These are phyloP conservation scores for Pollenia amentaria DNA, from an alignment of 2,888 invertebrate genomes.

Conservation along the genomic window DNA sequence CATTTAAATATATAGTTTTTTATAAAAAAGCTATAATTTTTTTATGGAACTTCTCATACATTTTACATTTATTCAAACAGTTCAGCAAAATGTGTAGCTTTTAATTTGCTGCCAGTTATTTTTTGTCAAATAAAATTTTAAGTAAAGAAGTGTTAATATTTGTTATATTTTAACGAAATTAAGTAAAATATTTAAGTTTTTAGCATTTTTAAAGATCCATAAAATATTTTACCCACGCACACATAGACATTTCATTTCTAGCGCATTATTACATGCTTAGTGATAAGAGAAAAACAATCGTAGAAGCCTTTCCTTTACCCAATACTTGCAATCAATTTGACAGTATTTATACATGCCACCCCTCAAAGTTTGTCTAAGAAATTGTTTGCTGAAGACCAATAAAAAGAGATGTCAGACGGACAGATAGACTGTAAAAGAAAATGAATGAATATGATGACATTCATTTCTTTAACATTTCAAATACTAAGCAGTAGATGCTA, in stretches of 20 bases:
- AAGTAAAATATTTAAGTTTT: neutral
- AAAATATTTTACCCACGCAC: neutral
- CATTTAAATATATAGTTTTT: too few relatives aligned
- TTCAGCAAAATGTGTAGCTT: too few relatives aligned
- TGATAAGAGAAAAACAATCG: slow-evolving; percentile 19
- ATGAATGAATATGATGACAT: slow-evolving; percentile 20
- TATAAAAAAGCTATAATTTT: too few relatives aligned
- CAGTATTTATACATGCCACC: neutral
- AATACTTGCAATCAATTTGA: slow-evolving; percentile 61
- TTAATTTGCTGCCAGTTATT: too few relatives aligned
- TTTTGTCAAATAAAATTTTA: too few relatives aligned
- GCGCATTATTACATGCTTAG: neutral
- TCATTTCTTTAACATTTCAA: slow-evolving; percentile 11
- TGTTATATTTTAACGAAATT: neutral
- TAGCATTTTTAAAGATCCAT: neutral
- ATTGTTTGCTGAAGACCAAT: slow-evolving; percentile 20
- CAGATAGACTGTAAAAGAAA: slow-evolving; percentile 18
- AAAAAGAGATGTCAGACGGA: slow-evolving; percentile 30
- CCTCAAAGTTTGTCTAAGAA: slow-evolving; percentile 37
- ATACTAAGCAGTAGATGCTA: neutral
- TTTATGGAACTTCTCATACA: too few relatives aligned
- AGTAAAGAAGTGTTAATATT: too few relatives aligned
- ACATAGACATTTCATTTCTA: slow-evolving; percentile 4
- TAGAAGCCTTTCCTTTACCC: neutral
- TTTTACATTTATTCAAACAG: too few relatives aligned